Conservation (phyloP, 2,888 invertebrate genomes). For the Lasioglossum lativentre region DNA sequence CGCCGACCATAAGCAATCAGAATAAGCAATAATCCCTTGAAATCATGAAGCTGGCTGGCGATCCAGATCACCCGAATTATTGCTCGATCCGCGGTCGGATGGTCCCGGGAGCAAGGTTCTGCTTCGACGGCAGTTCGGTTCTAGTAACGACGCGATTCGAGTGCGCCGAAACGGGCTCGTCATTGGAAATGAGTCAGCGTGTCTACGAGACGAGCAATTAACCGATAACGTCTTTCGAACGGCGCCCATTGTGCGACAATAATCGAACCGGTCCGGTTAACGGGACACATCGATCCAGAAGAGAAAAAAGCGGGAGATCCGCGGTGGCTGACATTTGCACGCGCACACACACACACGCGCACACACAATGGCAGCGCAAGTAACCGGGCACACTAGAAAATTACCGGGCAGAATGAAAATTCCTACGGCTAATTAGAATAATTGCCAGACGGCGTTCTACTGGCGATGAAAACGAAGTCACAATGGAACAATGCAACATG, state of each 20-base stretch:
- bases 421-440: constrained; percentile 29
- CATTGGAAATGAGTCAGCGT: constrained; percentile 45
- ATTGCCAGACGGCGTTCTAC: neutral
- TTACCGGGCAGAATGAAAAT: neutral
- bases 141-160: constrained; percentile 51
- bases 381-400: neutral
- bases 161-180: constrained; percentile 36
- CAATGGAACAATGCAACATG: constrained; percentile 30
- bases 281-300: constrained; percentile 11
- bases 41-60: constrained; percentile 14
- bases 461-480: constrained; percentile 23
- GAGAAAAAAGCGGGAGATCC: neutral
- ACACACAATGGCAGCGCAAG: neutral
- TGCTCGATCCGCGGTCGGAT: constrained; percentile 39
- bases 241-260: constrained; percentile 27
- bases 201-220: constrained; percentile 54
- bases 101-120: constrained; percentile 22
- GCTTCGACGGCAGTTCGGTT: constrained; percentile 30
- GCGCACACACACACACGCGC: neutral
- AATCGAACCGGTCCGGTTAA: constrained; percentile 7
- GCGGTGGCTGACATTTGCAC: neutral
- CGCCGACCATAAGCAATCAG: neutral
- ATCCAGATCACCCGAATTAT: constrained; percentile 42
- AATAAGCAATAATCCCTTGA: constrained; percentile 33
- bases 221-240: constrained; percentile 61